Conservation (phyloP, 2,113 vertebrate species). For the Castor canadensis region DNA sequence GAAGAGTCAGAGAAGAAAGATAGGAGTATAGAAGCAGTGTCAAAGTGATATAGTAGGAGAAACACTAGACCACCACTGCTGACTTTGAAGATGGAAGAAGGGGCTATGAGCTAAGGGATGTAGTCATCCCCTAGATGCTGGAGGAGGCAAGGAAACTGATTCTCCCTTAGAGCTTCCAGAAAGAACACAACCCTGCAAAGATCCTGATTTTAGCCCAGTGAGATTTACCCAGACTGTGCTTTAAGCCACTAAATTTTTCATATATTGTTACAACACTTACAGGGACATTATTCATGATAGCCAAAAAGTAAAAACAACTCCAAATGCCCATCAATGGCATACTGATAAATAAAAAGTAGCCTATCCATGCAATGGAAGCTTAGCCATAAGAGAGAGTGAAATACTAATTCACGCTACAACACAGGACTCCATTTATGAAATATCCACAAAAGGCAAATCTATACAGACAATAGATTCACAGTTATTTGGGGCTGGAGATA, state of each 20-base stretch:
- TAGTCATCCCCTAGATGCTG: background rate
- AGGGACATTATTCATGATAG: background rate
- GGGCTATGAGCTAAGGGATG: background rate
- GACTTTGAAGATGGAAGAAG: background rate
- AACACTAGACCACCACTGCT: background rate
- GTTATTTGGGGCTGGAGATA: background rate
- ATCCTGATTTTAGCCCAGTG: background rate
- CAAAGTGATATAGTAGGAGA: background rate
- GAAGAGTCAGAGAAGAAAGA: background rate
- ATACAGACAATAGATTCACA: background rate
- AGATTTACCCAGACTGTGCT: background rate
- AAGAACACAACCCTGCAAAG: background rate
- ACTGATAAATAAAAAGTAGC: background rate
- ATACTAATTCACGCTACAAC: background rate
- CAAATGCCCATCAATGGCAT: background rate
- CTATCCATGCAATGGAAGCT: background rate
- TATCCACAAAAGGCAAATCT: constrained; percentile 29
- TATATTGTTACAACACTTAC: background rate
- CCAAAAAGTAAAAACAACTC: background rate
- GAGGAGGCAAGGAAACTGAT: background rate
- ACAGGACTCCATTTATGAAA: background rate
- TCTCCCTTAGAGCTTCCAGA: background rate
- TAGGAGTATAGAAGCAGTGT: background rate
- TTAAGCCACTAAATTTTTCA: constrained; percentile 8
- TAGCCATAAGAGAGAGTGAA: background rate